A percentile compares a stretch with the other conserved stretches of the same genome.
phyloP scores from a whole-genome alignment of 2,888 invertebrate genomes.

The Zelleria hepariella region DNA sequence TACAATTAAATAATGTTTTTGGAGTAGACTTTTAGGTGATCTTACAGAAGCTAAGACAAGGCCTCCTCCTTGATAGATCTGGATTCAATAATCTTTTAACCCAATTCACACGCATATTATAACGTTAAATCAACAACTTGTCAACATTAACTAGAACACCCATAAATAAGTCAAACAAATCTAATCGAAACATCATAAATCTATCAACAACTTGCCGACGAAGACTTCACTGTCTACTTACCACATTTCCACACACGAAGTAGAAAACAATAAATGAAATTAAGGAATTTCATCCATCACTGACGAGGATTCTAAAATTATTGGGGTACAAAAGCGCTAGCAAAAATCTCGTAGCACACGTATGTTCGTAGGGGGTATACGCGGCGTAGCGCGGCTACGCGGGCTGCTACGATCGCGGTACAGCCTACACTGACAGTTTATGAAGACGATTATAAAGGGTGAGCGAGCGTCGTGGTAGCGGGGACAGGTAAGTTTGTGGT shows the following conservation, averaged over 20 bases:
- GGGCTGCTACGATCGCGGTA: slow-evolving; percentile 33
- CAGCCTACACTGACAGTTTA: slow-evolving; percentile 18
- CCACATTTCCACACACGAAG: slow-evolving; percentile 2
- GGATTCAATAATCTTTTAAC: too few species aligned
- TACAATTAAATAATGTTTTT: too few species aligned
- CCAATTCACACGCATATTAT: background rate
- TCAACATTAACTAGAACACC: slow-evolving; percentile 1
- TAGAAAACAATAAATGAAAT: too few species aligned
- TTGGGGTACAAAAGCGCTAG: background rate
- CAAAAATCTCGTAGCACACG: background rate
- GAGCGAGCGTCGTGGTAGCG: slow-evolving; percentile 9
- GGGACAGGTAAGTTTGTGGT: too few species aligned
- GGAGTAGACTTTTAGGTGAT: too few species aligned
- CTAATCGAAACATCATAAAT: slow-evolving; percentile 8
- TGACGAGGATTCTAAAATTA: too few species aligned
- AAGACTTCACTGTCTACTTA: slow-evolving; percentile 5
- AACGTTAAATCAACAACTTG: background rate
- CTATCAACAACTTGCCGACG: slow-evolving; percentile 4
- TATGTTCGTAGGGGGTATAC: slow-evolving; percentile 26
- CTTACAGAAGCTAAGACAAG: too few species aligned
- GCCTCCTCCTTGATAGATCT: too few species aligned
- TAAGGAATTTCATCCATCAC: too few species aligned
- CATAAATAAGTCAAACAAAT: slow-evolving; percentile 8
- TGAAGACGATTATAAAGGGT: background rate
- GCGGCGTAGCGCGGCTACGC: slow-evolving; percentile 28